Base-by-base conservation (phyloP, 1,140 invertebrate species). In the Lordiphosa collinella region DNA sequence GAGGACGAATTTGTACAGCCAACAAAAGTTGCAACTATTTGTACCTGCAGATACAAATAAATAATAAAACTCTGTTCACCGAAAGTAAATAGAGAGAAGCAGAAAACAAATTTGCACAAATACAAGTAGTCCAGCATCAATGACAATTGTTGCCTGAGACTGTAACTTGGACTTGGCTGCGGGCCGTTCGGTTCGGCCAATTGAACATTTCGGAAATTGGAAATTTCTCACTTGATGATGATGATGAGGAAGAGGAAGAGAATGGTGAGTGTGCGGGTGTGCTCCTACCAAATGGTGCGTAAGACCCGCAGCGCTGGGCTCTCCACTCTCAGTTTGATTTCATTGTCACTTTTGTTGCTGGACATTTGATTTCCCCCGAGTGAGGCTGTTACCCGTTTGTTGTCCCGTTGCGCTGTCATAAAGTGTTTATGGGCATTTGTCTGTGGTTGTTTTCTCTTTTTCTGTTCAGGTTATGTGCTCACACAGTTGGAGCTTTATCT, bases 161-260 rank as follows among this genome's bases (percentile, higher is more conserved):
- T 12, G 34, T 16, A 7, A 34, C 47, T 46, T 22, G 22, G 25
- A 18, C 47, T 36, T 58, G 52, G 58, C 73, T 78, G 68, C 64
- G 63, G 63, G 71, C 76, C 76, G 60, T 71, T 74, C 82, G 82
- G 76, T 62, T 82, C 41, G 66, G 71, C 53, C 75, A 80, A 84
- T 82, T 84, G 78, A 84, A 78, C 76, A 82, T 84, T 84, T 82
- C 76, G 76, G 76, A 82, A 80, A 80, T 80, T 80, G 76, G 78
- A 76, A 80, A 80, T 80, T 80, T 80, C 71, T 61, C 76, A 71
- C 71, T 80, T 74, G 69, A 79, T 80, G 74, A 74, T 79, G 69
- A 69, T 64, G 22, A 25, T 25, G 22, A 25, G 22, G 4, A 6
- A 25, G 22, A 25, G 22, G 4, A 6, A 25, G 22, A 7, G 22